Evolutionary conservation across 2,797 vertebrate species (phyloP), one percentile per base, ranked within the genome.

Genomic region (Tamandua tetradactyla): DNA sequence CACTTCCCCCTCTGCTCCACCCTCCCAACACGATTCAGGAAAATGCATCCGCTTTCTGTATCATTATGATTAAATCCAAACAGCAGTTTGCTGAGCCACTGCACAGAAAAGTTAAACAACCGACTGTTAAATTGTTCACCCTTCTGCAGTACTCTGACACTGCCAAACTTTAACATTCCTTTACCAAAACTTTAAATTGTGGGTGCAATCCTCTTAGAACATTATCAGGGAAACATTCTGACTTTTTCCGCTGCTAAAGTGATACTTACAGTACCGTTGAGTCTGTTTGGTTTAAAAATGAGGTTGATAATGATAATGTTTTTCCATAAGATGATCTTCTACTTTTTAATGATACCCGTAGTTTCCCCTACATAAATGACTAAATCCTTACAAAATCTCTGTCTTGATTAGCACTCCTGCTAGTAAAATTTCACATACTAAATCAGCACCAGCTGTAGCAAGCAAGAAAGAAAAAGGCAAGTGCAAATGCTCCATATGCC

Each of bases 341-440:
- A 98, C 98, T 98, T 98, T 98, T 98, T 98, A 98, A 98, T 98
- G 98, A 98, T 97, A 98, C 97, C 97, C 98, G 94, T 98, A 98
- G 98, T 98, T 98, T 98, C 97, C 98, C 98, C 97, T 97, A 98
- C 98, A 98, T 98, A 98, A 98, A 98, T 98, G 98, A 98, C 98
- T 98, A 98, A 98, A 98, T 98, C 97, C 98, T 98, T 98, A 95
- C 98, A 98, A 98, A 98, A 98, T 98, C 98, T 98, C 98, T 97
- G 97, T 98, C 98, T 98, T 98, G 98, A 98, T 98, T 98, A 98
- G 98, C 98, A 98, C 98, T 98, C 98, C 98, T 98, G 98, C 98
- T 98, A 98, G 98, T 98, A 98, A 98, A 98, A 98, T 98, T 98
- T 98, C 98, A 98, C 98, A 98, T 98, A 98, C 98, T 98, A 98